These are phyloP conservation scores for Sipha maydis DNA, from an alignment of 2,888 invertebrate genomes.

Conservation along the genomic window DNA sequence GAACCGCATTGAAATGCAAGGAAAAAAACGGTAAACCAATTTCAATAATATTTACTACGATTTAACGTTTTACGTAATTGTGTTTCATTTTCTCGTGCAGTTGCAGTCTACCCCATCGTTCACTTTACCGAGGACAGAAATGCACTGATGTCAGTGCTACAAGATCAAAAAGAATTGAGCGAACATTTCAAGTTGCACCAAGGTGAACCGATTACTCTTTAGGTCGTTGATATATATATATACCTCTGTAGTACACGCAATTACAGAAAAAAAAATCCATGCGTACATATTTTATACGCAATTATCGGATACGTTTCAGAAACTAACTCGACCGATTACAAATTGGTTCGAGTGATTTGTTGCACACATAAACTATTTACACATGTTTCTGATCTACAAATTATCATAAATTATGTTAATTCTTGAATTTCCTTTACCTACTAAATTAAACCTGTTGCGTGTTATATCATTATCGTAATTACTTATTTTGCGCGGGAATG, in stretches of 20 bases:
- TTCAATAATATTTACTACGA: background rate
- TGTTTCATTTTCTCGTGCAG: conserved; percentile 64
- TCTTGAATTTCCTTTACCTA: background rate
- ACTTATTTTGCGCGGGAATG: background rate
- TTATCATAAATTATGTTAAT: background rate
- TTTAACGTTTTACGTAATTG: background rate
- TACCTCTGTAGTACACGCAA: background rate
- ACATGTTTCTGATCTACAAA: background rate
- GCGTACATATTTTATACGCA: background rate
- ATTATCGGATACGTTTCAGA: background rate
- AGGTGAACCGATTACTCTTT: conserved; percentile 63
- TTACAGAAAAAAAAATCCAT: background rate
- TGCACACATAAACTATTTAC: background rate
- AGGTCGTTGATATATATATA: background rate
- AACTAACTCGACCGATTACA: background rate
- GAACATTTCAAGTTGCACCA: conserved; percentile 65
- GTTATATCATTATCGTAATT: background rate
- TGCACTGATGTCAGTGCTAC: conserved; percentile 64
- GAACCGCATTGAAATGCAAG: conserved; percentile 52
- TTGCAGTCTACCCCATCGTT: conserved; percentile 67
- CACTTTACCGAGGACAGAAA: conserved; percentile 66
- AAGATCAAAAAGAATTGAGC: conserved; percentile 64
- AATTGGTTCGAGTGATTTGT: background rate
- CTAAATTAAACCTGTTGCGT: background rate
- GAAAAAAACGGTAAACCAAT: conserved; percentile 40